Evolutionary conservation across 2,113 vertebrate genomes (phyloP), one percentile per base, ranked within the genome.

Genomic region (Asarcornis scutulata): DNA sequence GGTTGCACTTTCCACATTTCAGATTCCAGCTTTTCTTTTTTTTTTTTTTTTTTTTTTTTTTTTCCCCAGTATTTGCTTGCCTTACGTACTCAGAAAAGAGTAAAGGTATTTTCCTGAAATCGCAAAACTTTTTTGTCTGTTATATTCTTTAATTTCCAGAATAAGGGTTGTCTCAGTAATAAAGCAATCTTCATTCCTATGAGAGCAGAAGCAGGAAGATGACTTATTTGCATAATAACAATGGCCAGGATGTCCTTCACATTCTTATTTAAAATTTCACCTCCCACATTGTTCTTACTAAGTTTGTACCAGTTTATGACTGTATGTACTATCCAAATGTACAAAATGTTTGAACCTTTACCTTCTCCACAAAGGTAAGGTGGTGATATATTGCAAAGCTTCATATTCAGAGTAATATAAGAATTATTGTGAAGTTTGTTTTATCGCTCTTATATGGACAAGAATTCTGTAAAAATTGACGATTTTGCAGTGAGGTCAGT

Each of bases 81-180:
- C 87, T 92, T 91, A 91, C 93, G 72, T 83, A 93, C 46, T 78
- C 67, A 80, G 62, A 88, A 89, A 88, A 83, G 2, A 71, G 29
- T 25, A 59, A 84, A 89, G 69, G 58, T 80, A 58, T 80, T 88
- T 91, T 77, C 74, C 36, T 72, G 56, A 82, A 84, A 86, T 8
- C 56, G 73, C 29, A 90, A 91, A 94, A 5, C 5, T 11, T 2
- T 25, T 83, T 93, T 90, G 8, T 53, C 76, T 72, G 17, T 46
- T 77, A 44, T 20, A 48, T 48, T 74, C 50, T 59, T 71, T 74
- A 59, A 86, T 83, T 86, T 82, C 27, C 34, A 94, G 38, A 88
- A 38, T 44, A 9, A 71, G 25, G 40, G 6, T 56, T 82, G 44
- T 68, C 56, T 58, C 38, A 31, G 42, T 53, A 78, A 53, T 78